These are phyloP conservation scores for Karalla daura DNA, from an alignment of 2,797 vertebrate species.

Conservation along the genomic window DNA sequence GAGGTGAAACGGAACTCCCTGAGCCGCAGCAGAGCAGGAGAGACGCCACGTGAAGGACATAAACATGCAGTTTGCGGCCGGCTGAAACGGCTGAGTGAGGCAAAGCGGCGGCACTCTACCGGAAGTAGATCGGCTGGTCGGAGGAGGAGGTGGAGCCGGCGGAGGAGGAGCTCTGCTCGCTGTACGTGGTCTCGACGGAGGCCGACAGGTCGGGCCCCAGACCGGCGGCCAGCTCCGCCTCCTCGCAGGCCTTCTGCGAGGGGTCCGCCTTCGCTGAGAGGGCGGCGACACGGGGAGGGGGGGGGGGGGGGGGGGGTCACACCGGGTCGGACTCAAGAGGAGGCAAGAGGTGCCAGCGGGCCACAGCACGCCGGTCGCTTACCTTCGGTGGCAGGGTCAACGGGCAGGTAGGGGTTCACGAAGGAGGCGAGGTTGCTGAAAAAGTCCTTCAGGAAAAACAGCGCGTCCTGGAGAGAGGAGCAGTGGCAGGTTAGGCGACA, in stretches of 20 bases:
- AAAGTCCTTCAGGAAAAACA: slow-evolving; percentile 94
- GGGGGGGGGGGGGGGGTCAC: not conserved
- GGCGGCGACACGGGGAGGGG: too few species aligned
- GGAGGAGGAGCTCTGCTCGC: slow-evolving; percentile 85
- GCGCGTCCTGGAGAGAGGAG: slow-evolving; percentile 93
- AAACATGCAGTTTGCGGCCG: not conserved
- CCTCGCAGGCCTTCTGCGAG: slow-evolving; percentile 70
- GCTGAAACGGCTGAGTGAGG: not conserved
- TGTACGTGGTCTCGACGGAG: slow-evolving; percentile 84
- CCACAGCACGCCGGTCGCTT: too few species aligned
- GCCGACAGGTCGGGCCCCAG: slow-evolving; percentile 78
- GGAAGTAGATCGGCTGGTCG: slow-evolving; percentile 94
- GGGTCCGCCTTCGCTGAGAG: slow-evolving; percentile 81
- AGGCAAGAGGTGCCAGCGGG: too few species aligned
- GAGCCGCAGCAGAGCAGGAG: not conserved
- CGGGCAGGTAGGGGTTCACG: slow-evolving; percentile 87
- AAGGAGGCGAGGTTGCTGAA: slow-evolving; percentile 89
- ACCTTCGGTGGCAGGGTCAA: slow-evolving; percentile 88
- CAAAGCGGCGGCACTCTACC: slow-evolving; percentile 71
- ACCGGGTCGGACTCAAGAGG: not conserved
- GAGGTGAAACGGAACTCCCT: slow-evolving; percentile 96
- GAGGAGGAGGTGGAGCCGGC: slow-evolving; percentile 84
- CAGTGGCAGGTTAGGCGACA: slow-evolving; percentile 6
- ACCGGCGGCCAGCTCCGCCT: slow-evolving; percentile 67
- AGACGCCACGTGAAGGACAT: not conserved